Conservation (phyloP, 2,888 invertebrate genomes). For the Agriopis aurantiaria region DNA sequence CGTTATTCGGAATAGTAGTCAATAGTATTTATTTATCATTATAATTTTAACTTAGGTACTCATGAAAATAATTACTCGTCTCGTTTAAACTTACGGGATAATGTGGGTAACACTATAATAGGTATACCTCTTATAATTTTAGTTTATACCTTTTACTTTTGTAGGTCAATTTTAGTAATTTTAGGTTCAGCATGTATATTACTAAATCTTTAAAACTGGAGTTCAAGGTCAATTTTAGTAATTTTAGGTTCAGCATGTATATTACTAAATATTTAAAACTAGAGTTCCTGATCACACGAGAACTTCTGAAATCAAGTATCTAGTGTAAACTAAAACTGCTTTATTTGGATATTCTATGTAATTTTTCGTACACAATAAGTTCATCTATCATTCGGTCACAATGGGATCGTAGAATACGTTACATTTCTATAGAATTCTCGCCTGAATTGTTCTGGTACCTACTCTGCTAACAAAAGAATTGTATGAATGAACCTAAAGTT, state of each 20-base stretch:
- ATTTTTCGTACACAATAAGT: neutral
- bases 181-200: too few relatives aligned
- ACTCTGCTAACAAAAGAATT: conserved; percentile 56
- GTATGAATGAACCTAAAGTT: conserved; percentile 66
- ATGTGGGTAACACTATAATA: neutral
- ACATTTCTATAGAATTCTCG: conserved; percentile 65
- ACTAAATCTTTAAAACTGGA: too few relatives aligned
- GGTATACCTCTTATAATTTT: neutral
- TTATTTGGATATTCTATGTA: neutral
- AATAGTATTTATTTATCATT: too few relatives aligned
- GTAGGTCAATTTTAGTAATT: too few relatives aligned
- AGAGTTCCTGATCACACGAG: neutral
- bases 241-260: too few relatives aligned
- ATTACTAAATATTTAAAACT: too few relatives aligned
- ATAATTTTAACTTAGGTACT: too few relatives aligned
- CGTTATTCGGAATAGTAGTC: neutral
- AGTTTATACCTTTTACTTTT: too few relatives aligned
- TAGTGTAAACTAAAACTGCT: neutral
- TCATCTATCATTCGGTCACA: conserved; percentile 20
- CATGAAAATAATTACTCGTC: too few relatives aligned
- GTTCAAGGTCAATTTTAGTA: too few relatives aligned
- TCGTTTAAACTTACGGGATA: too few relatives aligned
- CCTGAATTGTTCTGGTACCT: conserved; percentile 41
- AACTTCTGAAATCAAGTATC: neutral
- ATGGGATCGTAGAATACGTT: conserved; percentile 47